These are phyloP conservation scores for Bactericera cockerelli DNA, from an alignment of 1,140 invertebrate genomes.

Conservation along the genomic window DNA sequence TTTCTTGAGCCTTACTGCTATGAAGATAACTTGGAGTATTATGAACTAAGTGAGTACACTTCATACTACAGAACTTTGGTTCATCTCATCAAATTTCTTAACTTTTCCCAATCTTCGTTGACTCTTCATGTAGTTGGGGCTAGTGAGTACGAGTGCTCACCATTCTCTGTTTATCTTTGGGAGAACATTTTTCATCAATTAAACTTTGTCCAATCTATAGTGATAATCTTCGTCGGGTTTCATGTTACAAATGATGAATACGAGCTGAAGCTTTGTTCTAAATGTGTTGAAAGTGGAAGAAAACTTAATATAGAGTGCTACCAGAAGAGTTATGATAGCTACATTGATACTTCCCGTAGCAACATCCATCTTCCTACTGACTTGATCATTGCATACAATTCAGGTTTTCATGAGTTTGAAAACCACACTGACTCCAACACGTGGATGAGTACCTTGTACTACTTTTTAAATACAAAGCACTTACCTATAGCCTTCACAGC, in stretches of 20 bases:
- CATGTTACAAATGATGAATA: background rate
- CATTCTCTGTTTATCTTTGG: background rate
- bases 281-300: background rate
- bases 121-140: background rate
- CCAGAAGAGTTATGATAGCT: background rate
- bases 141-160: constrained; percentile 4
- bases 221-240: background rate
- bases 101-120: background rate
- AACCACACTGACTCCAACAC: background rate
- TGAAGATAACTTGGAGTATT: background rate
- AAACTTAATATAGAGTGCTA: background rate
- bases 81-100: background rate
- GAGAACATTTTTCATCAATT: background rate
- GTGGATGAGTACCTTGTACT: background rate
- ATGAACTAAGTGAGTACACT: background rate
- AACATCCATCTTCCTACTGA: background rate
- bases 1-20: background rate
- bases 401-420: constrained; percentile 1
- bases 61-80: background rate
- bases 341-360: background rate
- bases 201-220: background rate
- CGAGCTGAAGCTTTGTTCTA: background rate
- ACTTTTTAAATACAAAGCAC: background rate
- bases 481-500: background rate
- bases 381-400: background rate